Evolutionary conservation across 2,888 invertebrate genomes (phyloP), one percentile per base, ranked within the genome.

Genomic region (Melanchra persicariae): DNA sequence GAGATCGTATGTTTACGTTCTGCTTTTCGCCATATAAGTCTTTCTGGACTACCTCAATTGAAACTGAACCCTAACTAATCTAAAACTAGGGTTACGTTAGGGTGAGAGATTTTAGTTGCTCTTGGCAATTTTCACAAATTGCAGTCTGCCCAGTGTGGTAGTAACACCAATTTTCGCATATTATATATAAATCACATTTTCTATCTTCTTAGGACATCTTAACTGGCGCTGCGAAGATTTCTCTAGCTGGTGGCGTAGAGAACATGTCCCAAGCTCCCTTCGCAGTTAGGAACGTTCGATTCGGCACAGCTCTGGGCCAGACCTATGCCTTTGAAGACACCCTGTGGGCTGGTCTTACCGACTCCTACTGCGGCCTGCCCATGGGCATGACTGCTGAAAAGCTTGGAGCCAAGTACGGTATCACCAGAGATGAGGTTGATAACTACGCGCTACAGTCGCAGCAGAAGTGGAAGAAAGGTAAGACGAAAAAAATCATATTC

Each of bases 371-470:
- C 90, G 98, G 98, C 79, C 96, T 98, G 47, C 99, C 99, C 0
- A 99, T 99, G 99, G 99, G 98, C 3, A 93, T 99, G 89, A 99
- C 99, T 0, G 99, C 99, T 0, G 99, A 99, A 95, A 99, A 99
- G 91, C 96, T 99, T 59, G 99, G 98, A 0, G 95, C 90, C 0
- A 97, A 99, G 91, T 98, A 97, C 89, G 97, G 97, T 61, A 96
- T 99, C 61, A 97, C 97, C 2, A 96, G 98, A 73, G 97, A 98
- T 80, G 98, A 98, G 85, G 98, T 98, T 62, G 99, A 99, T 90
- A 96, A 97, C 79, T 99, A 97, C 93, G 97, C 99, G 0, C 90
- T 99, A 5, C 96, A 97, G 76, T 99, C 99, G 0, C 99, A 99
- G 90, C 97, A 97, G 83, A 96, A 97, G 75, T 99, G 99, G 99